Evolutionary conservation across 1,140 invertebrate species (phyloP), one percentile per base, ranked within the genome.

Genomic region (Lasioglossum albipes): DNA sequence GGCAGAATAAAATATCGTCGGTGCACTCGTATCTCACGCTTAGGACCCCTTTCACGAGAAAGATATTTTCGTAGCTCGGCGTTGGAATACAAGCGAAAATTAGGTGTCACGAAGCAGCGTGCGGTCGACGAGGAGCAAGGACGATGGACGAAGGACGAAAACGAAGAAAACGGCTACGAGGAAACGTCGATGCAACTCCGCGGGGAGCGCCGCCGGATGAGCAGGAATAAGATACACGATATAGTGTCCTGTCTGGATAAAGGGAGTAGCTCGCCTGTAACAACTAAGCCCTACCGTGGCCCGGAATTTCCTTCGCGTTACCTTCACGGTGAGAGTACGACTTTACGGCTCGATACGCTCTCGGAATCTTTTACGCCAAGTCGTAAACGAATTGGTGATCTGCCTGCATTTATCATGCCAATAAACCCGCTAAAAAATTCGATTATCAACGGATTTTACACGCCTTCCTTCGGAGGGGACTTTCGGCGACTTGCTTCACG

Each of bases 131-230:
- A 42, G 72, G 12, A 57, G 57, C 57, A 59, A 73, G 62, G 71
- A 59, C 65, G 42, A 64, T 31, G 42, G 36, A 12, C 52, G 71
- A 41, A 75, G 41, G 41, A 27, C 42, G 52, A 22, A n/a, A 69
- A 52, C 16, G 22, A 68, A 52, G 65, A 79, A 66, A 52, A 65
- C 9, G 52, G 5, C n/a, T 20, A 7, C 5, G 20, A n/a, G 36
- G 52, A 67, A 31, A 79, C 70, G 77, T 79, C 77, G 77, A 79
- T 67, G 70, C 13, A 66, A 66, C 70, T 73, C 78, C 72, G 12
- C 65, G 79, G 78, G 78, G 71, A 74, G 71, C 64, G 22, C 3
- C 12, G n/a, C 16, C 16, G 67, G 67, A 49, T 62, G 45, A 59
- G 36, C 7, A 54, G 65, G 27, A 75, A 80, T 80, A 75, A 80